These are phyloP conservation scores for Diarsia dahlii DNA, from an alignment of 2,888 invertebrate genomes.

Conservation along the genomic window DNA sequence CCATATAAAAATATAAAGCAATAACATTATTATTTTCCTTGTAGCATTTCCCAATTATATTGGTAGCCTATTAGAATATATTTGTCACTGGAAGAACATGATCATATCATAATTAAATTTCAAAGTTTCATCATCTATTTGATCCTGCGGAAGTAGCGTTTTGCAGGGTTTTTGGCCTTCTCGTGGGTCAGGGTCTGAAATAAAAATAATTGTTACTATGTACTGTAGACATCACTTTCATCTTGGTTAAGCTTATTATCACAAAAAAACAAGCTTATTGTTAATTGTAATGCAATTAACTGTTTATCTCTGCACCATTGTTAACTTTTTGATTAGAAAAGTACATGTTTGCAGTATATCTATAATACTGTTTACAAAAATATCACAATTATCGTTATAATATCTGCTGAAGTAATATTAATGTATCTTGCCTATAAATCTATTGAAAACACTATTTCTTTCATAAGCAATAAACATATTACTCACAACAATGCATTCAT, in stretches of 20 bases:
- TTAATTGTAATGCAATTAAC: not conserved
- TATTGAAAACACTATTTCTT: not conserved
- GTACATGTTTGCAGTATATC: not conserved
- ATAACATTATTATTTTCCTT: slow-evolving; percentile 58
- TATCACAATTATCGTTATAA: not conserved
- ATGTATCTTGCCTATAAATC: not conserved
- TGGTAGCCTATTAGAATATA: slow-evolving; percentile 14
- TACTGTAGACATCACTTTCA: not conserved
- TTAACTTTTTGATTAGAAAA: not conserved
- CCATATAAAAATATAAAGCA: slow-evolving; percentile 65
- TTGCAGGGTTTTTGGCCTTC: slow-evolving; percentile 86
- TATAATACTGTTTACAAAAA: not conserved
- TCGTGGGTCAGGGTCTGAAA: slow-evolving; percentile 91
- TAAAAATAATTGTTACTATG: slow-evolving; percentile 13
- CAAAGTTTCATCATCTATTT: slow-evolving; percentile 63
- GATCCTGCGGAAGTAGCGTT: slow-evolving; percentile 90
- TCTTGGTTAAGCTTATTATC: not conserved
- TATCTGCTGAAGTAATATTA: not conserved
- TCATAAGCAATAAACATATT: not conserved
- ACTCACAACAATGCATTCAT: slow-evolving; percentile 85
- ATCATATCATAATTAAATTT: slow-evolving; percentile 17
- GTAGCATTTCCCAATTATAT: slow-evolving; percentile 39
- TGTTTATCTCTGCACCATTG: not conserved
- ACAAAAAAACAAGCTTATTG: not conserved
- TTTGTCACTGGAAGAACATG: slow-evolving; percentile 6